These are phyloP conservation scores for Leptonema lineaticorne DNA, from an alignment of 1,140 invertebrate genomes.

Conservation along the genomic window DNA sequence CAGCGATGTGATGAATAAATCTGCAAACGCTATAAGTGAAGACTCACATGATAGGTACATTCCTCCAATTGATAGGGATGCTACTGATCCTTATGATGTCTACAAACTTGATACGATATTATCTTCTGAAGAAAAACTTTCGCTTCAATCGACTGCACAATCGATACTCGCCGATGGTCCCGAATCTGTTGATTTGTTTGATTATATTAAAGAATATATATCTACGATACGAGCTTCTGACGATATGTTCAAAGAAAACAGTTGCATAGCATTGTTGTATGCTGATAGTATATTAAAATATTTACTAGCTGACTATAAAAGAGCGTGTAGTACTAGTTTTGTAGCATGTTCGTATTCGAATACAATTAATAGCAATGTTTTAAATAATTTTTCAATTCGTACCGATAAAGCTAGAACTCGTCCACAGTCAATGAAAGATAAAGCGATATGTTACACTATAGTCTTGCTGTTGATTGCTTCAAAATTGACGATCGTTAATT, in stretches of 20 bases:
- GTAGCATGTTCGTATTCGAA: conserved; percentile 33
- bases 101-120: conserved; percentile 51
- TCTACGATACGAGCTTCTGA: conserved; percentile 1
- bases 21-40: not conserved
- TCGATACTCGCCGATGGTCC: conserved; percentile 11
- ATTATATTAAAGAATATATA: conserved; percentile 31
- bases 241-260: not conserved
- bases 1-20: not conserved
- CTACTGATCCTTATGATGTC: conserved; percentile 45
- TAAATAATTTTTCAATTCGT: conserved; percentile 32
- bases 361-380: conserved; percentile 28
- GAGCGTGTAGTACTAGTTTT: conserved; percentile 15
- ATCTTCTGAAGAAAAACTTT: conserved; percentile 41
- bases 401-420: conserved; percentile 36
- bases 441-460: conserved; percentile 34
- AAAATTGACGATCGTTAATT: conserved; percentile 27
- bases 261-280: conserved; percentile 32
- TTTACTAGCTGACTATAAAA: conserved; percentile 30
- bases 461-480: conserved; percentile 32
- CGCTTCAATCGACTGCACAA: conserved; percentile 19
- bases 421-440: conserved; percentile 36
- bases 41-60: conserved; percentile 22
- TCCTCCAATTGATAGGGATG: conserved; percentile 50
- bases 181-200: conserved; percentile 19
- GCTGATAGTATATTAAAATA: conserved; percentile 38